These are phyloP conservation scores for Lochmaea crataegi DNA, from an alignment of 2,888 invertebrate species.

Conservation along the genomic window DNA sequence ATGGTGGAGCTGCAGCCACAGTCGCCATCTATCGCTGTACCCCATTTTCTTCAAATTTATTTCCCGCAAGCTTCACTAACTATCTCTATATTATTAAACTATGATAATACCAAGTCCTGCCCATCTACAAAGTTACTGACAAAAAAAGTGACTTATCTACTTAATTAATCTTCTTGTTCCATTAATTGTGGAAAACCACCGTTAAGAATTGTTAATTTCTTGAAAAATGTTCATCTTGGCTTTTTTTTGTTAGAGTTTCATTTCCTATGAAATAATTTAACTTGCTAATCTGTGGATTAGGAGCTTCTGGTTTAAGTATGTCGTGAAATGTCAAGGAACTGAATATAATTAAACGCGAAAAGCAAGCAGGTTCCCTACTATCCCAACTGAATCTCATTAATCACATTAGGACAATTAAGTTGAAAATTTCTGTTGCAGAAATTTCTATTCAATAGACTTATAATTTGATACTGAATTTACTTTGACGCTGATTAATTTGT, in stretches of 20 bases:
- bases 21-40: too few relatives aligned
- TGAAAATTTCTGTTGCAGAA: conserved; percentile 1
- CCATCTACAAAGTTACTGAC: neutral
- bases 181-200: neutral
- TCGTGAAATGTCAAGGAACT: neutral
- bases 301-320: neutral
- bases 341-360: neutral
- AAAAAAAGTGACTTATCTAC: neutral
- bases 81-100: too few relatives aligned
- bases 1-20: too few relatives aligned
- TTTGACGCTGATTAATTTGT: neutral
- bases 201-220: neutral
- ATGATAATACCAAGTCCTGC: too few relatives aligned
- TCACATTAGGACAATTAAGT: neutral
- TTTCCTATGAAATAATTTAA: conserved; percentile 14
- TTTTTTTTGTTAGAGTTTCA: neutral
- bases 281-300: conserved; percentile 2
- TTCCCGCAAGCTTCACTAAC: too few relatives aligned
- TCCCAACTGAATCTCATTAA: neutral
- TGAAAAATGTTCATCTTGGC: neutral
- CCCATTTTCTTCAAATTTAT: too few relatives aligned
- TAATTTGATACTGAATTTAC: neutral
- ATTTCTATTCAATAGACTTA: neutral
- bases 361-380: too few relatives aligned
- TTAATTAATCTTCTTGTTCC: neutral